Evolutionary conservation across 2,888 invertebrate species (phyloP), one percentile per base, ranked within the genome.

Genomic region (Drosophila borealis): DNA sequence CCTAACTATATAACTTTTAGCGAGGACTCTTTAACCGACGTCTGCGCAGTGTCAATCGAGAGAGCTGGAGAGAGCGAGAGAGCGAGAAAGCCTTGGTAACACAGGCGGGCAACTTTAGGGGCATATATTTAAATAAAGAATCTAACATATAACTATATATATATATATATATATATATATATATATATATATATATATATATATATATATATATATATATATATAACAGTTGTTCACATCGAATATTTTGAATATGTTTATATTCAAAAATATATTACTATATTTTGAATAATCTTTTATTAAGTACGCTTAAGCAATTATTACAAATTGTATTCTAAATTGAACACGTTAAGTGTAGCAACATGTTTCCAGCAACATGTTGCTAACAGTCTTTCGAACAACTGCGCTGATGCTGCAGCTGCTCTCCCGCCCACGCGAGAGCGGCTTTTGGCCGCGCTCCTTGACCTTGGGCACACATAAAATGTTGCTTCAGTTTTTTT

Each of bases 401-500:
- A 50, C 29, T 51, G 61, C 54, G 63, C 39, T 59, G 77, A 60
- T 73, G 77, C 72, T 75, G 77, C 60, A 61, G 14, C 19, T 56
- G 41, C 69, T 69, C 63, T 70, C 37, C 8, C 78, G 67, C 75
- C 69, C 68, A 71, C 80, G 57, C 74, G 68, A 77, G 77, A 48
- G 59, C 67, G 39, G 33, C 67, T 69, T 67, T 45, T 48, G 66
- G 65, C 62, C 62, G 65, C 73, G 79, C 85, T 85, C 79, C 85
- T 88, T 85, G 88, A 85, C 85, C 85, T 85, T 85, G 85, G 85
- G 59, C 75, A 84, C 76, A 67, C 66, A 70, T 76, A 70, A 69
- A 76, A 80, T 75, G 78, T 72, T 82, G 75, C 71, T 62, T 29
- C 67, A 63, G 62, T 68, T 42, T 46, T 62, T 61, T 71, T 64